A percentile compares a stretch with the other conserved stretches of the same genome.
phyloP scores from a whole-genome alignment of 2,888 invertebrate genomes.

The Hirtodrosophila histrioides region DNA sequence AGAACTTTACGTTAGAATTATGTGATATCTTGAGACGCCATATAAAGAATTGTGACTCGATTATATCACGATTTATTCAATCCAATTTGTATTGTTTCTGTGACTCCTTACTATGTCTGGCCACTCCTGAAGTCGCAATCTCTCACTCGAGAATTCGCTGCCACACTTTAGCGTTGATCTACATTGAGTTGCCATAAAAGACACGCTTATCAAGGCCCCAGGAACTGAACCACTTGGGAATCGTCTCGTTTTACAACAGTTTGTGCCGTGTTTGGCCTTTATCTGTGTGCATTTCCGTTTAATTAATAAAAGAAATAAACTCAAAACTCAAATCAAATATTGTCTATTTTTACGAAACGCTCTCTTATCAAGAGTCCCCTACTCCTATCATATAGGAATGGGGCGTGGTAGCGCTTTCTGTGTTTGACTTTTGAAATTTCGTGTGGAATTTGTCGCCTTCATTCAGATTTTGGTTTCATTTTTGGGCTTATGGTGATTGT shows the following conservation, averaged over 20 bases:
- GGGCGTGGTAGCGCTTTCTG: slow-evolving; percentile 50
- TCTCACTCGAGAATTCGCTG: slow-evolving; percentile 20
- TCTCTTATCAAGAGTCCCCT: slow-evolving; percentile 33
- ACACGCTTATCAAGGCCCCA: slow-evolving; percentile 29
- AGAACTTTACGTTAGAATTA: too few species aligned
- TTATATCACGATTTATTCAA: too few species aligned
- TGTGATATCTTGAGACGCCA: too few species aligned
- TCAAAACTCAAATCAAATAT: slow-evolving; percentile 66
- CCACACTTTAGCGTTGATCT: slow-evolving; percentile 27
- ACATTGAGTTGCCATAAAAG: slow-evolving; percentile 18
- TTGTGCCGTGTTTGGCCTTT: slow-evolving; percentile 12
- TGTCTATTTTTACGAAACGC: slow-evolving; percentile 62
- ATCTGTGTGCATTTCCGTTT: slow-evolving; percentile 63
- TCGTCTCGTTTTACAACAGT: slow-evolving; percentile 26
- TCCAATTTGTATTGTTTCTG: too few species aligned
- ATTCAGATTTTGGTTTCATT: too few species aligned
- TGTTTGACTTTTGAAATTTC: slow-evolving; percentile 35
- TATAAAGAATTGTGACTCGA: too few species aligned
- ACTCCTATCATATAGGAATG: not conserved
- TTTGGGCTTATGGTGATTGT: not conserved
- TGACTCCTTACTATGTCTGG: too few species aligned
- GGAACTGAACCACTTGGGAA: slow-evolving; percentile 19
- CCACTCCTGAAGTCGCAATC: too few species aligned
- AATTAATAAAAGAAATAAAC: slow-evolving; percentile 72
- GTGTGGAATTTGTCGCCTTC: slow-evolving; percentile 28